Evolutionary conservation across 2,888 invertebrate species (phyloP).

Genomic region (Endomychus coccineus): DNA sequence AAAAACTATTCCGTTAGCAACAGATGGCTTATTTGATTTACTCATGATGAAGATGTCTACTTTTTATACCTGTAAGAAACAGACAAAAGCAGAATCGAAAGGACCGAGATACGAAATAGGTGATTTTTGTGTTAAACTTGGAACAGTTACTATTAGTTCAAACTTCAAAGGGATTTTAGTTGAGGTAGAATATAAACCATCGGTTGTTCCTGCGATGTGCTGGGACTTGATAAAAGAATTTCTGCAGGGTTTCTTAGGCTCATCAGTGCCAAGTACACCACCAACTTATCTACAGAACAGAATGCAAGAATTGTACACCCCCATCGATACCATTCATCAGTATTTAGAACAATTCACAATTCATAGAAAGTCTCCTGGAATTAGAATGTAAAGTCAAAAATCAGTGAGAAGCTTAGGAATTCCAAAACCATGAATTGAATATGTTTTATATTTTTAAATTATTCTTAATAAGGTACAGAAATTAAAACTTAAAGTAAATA

Average conservation of each 20-base stretch:
- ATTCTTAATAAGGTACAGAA: no score
- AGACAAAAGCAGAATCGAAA: conserved; percentile 76
- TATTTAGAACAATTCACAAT: conserved; percentile 90
- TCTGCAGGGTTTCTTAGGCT: conserved; percentile 82
- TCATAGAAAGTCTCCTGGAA: conserved; percentile 69
- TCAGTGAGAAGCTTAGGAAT: no score
- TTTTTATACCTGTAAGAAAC: conserved; percentile 84
- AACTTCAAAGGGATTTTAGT: conserved; percentile 89
- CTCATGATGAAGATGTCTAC: conserved; percentile 83
- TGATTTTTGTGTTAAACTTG: conserved; percentile 90
- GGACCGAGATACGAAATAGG: conserved; percentile 81
- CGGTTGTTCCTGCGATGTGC: conserved; percentile 78
- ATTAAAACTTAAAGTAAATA: no score
- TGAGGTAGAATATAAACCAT: conserved; percentile 90
- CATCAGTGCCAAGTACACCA: conserved; percentile 62
- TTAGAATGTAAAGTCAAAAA: no score
- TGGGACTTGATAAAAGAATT: conserved; percentile 91
- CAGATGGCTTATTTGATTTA: conserved; percentile 85
- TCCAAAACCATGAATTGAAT: no score
- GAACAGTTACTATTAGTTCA: conserved; percentile 86
- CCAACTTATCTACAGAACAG: conserved; percentile 66
- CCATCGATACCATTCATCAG: conserved; percentile 88
- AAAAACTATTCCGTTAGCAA: conserved; percentile 79
- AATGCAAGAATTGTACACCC: conserved; percentile 80
- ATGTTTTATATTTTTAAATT: no score